Base-by-base conservation (phyloP, 2,797 vertebrate genomes). In the Anguilla obscura region DNA sequence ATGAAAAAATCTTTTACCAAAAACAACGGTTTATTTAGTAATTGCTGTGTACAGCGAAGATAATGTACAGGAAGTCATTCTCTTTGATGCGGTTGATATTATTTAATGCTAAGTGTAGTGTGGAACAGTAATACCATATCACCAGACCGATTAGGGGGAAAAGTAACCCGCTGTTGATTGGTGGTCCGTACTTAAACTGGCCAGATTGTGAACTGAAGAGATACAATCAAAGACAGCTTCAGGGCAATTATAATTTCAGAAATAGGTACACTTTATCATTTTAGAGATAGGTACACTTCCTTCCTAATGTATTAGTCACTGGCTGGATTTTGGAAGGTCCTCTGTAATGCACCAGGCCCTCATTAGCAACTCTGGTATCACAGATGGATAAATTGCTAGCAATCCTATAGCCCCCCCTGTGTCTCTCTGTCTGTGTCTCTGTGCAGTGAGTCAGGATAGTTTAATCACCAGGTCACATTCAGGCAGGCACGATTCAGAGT, bases 401-500 rank as follows among this genome's bases (percentile, higher is more conserved):
- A n/a, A 52, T 21, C 16, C 56, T 6, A 6, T 50, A 40, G 14
- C 56, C 48, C 86, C 58, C 24, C 7, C 6, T 40, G 36, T 50
- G 21, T 54, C 24, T 52, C 52, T 84, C n/a, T 54, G 18, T 54
- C 82, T 84, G 50, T 84, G 50, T 58, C 83, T 84, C 16, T 30
- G 50, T 63, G 36, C 14, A 48, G 12, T 40, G 56, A 82, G 16
- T 50, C 45, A 82, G 40, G n/a, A 24, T 48, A 12, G 2, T 50
- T 82, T 82, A 45, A 82, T 82, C 79, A 50, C 79, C 79, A 24
- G 36, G 74, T 36, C 33, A 40, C 33, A 36, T 79, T 79, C 36
- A 79, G 33, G 5, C 74, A 45, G 36, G 33, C 30, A 36, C 30
- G 9, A 50, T 82, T 18, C 74, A 79, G 27, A 45, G 10, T 36